Percentiles rank a stretch among this genome's conserved stretches.
Conservation (phyloP, 2,113 vertebrate genomes). For the Ammodytes dubius region DNA sequence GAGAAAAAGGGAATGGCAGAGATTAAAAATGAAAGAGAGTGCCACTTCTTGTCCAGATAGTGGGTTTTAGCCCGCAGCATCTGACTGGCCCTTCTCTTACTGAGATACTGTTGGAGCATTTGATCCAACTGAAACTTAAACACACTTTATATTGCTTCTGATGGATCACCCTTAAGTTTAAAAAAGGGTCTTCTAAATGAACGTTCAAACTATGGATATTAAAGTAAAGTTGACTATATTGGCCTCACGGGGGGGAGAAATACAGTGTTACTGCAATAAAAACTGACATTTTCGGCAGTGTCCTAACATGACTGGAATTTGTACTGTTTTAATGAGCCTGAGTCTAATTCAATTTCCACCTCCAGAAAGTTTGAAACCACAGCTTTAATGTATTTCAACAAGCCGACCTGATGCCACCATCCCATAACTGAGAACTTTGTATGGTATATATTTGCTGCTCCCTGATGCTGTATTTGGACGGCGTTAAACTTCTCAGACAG, state of each 20-base stretch:
- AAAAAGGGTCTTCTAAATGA: conserved; percentile 45
- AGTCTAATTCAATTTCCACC: conserved; percentile 49
- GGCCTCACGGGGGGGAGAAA: not conserved
- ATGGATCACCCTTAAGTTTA: conserved; percentile 32
- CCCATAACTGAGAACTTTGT: conserved; percentile 33
- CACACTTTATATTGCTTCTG: conserved; percentile 30
- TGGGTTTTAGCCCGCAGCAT: conserved; percentile 63
- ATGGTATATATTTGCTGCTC: conserved; percentile 11
- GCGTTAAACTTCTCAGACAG: conserved; percentile 44
- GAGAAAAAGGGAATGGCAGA: conserved; percentile 69
- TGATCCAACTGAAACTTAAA: conserved; percentile 51
- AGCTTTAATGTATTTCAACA: conserved; percentile 51
- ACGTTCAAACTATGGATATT: conserved; percentile 5
- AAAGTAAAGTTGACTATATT: conserved; percentile 34
- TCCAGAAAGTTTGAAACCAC: conserved; percentile 44
- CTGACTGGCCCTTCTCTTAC: conserved; percentile 26
- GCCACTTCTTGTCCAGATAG: conserved; percentile 71
- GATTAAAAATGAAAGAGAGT: conserved; percentile 77
- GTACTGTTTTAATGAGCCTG: conserved; percentile 45
- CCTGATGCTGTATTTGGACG: conserved; percentile 34
- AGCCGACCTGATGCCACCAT: conserved; percentile 29
- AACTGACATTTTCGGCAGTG: conserved; percentile 34
- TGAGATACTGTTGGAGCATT: conserved; percentile 39
- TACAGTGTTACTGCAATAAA: conserved; percentile 19
- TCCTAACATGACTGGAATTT: conserved; percentile 52